A percentile compares a stretch with the other conserved stretches of the same genome.
Evolutionary conservation across 2,113 vertebrate genomes (phyloP).

Genomic region (Noturus placidus): DNA sequence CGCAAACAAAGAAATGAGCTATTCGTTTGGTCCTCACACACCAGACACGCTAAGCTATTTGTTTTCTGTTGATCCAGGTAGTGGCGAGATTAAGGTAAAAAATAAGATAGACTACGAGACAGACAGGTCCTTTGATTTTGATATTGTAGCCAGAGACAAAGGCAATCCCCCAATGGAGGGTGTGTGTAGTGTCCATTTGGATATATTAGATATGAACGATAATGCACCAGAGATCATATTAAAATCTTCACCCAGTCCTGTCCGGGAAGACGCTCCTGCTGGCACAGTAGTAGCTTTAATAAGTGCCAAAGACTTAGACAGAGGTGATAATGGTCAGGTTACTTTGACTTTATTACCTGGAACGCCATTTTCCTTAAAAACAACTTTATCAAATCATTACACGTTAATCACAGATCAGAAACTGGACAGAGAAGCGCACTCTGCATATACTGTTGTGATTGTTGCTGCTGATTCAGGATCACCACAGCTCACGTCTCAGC

Average conservation of each 20-base stretch:
- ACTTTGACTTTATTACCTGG: constrained; percentile 30
- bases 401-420: constrained; percentile 53
- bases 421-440: constrained; percentile 57
- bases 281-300: constrained; percentile 70
- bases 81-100: constrained; percentile 63
- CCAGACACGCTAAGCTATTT: constrained; percentile 55
- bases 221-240: constrained; percentile 72
- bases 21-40: constrained; percentile 67
- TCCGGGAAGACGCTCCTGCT: constrained; percentile 59
- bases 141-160: constrained; percentile 69
- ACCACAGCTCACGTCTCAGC: constrained; percentile 70
- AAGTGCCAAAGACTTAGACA: constrained; percentile 62
- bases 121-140: constrained; percentile 62
- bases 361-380: constrained; percentile 58
- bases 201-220: constrained; percentile 72
- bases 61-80: constrained; percentile 61
- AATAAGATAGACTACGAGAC: constrained; percentile 68
- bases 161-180: constrained; percentile 65
- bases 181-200: constrained; percentile 63
- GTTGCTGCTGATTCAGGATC: constrained; percentile 76
- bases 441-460: constrained; percentile 62
- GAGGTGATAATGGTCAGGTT: constrained; percentile 63
- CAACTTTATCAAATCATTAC: constrained; percentile 65
- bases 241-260: constrained; percentile 68
- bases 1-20: constrained; percentile 68